A percentile compares a stretch with the other conserved stretches of the same genome.
These are phyloP conservation scores for Agapornis roseicollis DNA, from an alignment of 2,113 vertebrate genomes.

Conservation along the genomic window DNA sequence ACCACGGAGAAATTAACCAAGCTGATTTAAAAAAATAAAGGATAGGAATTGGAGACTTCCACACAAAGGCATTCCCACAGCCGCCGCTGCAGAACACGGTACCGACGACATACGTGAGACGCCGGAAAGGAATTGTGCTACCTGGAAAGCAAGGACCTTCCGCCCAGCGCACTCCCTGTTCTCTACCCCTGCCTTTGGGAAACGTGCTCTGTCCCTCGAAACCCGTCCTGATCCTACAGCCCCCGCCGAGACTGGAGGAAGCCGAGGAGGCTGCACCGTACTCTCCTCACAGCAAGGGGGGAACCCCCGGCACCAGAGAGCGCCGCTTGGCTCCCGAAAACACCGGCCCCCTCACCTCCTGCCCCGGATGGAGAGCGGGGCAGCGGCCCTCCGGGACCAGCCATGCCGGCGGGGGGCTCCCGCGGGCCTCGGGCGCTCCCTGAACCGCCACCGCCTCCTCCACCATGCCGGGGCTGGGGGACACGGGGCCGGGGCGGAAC, in stretches of 20 bases:
- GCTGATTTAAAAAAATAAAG: not conserved
- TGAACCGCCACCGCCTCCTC: no score
- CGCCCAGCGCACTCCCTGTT: not conserved
- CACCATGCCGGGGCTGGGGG: no score
- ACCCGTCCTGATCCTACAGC: accelerated
- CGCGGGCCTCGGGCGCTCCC: no score
- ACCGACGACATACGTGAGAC: not conserved
- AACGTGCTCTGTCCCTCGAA: not conserved
- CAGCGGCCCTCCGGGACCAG: accelerated
- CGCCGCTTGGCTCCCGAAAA: not conserved
- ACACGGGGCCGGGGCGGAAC: not conserved
- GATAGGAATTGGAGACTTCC: not conserved
- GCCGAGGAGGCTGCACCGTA: accelerated
- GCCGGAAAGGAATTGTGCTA: accelerated
- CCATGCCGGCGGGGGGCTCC: not conserved
- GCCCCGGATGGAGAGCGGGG: not conserved
- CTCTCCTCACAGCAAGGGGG: not conserved
- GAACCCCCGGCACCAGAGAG: not conserved
- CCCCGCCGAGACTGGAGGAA: accelerated
- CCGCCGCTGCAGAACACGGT: not conserved
- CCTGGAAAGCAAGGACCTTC: accelerated
- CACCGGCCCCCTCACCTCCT: not conserved
- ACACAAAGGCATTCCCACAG: not conserved
- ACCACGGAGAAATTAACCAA: not conserved
- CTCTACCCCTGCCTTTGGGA: not conserved